Conservation (phyloP, 1,140 invertebrate species). For the Mactra quadrangularis region DNA sequence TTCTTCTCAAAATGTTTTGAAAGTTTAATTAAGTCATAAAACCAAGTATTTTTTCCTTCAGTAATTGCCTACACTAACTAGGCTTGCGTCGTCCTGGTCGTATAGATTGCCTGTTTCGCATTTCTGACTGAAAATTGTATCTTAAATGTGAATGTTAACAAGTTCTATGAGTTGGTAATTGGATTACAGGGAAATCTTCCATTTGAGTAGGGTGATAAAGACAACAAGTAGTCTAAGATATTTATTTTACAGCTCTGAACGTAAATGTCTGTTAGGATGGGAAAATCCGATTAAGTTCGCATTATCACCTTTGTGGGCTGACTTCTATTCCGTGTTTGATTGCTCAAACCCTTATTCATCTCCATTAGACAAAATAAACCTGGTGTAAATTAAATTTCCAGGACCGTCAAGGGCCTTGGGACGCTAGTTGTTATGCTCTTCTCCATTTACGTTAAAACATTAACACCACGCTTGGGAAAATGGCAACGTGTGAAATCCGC, state of each 20-base stretch:
- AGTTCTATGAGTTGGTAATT: conserved; percentile 26
- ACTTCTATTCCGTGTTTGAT: conserved; percentile 38
- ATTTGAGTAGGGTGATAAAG: conserved; percentile 42
- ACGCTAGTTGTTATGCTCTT: conserved; percentile 29
- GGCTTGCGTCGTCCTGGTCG: background rate
- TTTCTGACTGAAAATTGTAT: conserved; percentile 9
- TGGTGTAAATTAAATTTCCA: conserved; percentile 58
- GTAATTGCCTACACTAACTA: conserved; percentile 23
- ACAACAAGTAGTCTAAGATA: conserved; percentile 41
- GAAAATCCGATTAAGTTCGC: conserved; percentile 33
- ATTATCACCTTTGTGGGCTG: conserved; percentile 48
- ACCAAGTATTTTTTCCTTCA: background rate
- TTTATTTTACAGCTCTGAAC: conserved; percentile 44
- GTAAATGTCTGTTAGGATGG: conserved; percentile 47
- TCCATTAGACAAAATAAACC: conserved; percentile 50
- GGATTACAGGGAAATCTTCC: conserved; percentile 29
- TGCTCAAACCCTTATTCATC: conserved; percentile 47
- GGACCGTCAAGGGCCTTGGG: conserved; percentile 35
- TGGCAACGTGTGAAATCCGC: conserved; percentile 31
- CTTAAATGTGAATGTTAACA: conserved; percentile 18
- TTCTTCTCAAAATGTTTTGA: background rate
- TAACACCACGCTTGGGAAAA: conserved; percentile 33
- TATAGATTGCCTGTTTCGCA: conserved; percentile 12
- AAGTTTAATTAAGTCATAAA: conserved; percentile 10
- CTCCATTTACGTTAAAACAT: conserved; percentile 57